A percentile compares a stretch with the other conserved stretches of the same genome.
Evolutionary conservation across 2,797 vertebrate species (phyloP).

Genomic region (Fratercula arctica): DNA sequence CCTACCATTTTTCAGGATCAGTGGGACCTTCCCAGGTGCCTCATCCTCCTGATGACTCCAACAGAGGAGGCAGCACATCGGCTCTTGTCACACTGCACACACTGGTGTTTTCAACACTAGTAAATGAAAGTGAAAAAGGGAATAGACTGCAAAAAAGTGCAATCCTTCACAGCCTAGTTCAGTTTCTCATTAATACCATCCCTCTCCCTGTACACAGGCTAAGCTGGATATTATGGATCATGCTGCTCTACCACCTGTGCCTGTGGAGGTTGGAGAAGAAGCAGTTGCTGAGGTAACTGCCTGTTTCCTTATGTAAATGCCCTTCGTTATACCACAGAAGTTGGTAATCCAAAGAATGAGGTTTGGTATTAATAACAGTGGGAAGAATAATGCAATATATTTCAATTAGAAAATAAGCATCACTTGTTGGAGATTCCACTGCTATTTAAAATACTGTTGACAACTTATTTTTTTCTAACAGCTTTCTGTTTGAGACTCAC

Average conservation of each 20-base stretch:
- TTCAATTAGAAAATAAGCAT: background rate
- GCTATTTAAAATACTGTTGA: background rate
- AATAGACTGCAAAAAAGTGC: background rate
- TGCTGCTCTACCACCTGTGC: background rate
- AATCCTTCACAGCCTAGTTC: background rate
- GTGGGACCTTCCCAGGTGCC: background rate
- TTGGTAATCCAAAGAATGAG: background rate
- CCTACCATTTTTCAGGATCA: background rate
- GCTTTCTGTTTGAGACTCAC: background rate
- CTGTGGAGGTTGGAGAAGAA: background rate
- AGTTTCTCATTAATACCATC: background rate
- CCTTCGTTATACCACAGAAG: background rate
- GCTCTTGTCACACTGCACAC: background rate
- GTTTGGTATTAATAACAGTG: background rate
- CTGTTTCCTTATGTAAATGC: background rate
- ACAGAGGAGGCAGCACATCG: background rate
- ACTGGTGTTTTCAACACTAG: background rate
- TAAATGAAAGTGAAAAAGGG: background rate
- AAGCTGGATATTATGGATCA: background rate
- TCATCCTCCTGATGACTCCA: background rate
- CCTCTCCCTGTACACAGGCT: constrained; percentile 2
- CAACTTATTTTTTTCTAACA: background rate
- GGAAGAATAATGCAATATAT: background rate
- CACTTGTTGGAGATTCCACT: background rate
- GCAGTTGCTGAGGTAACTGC: constrained; percentile 10